Evolutionary conservation across 2,113 vertebrate species (phyloP).

Genomic region (Onychorhynchus coronatus): DNA sequence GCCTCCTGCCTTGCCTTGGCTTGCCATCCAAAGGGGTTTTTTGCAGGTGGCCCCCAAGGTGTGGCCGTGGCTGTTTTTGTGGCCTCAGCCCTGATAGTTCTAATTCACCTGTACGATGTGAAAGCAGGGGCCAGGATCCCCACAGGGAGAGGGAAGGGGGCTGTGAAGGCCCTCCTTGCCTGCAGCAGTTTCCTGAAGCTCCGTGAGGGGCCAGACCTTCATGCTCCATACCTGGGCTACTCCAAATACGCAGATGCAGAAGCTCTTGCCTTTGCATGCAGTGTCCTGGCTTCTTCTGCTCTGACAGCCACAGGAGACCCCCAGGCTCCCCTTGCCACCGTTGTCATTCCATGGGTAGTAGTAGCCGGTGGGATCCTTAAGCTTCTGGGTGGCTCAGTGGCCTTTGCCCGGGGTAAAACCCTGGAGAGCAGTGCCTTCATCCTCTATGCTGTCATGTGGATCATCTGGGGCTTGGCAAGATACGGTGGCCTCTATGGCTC

Average conservation of each 20-base stretch:
- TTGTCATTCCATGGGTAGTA: conserved; percentile 84
- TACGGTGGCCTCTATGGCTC: conserved; percentile 75
- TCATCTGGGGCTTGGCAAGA: conserved; percentile 84
- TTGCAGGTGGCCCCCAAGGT: conserved; percentile 79
- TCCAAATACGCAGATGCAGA: conserved; percentile 87
- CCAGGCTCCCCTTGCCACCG: conserved; percentile 66
- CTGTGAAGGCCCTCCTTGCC: conserved; percentile 65
- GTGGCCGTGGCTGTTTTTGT: conserved; percentile 81
- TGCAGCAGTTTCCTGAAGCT: conserved; percentile 65
- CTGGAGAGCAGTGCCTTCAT: conserved; percentile 86
- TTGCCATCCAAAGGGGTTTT: conserved; percentile 74
- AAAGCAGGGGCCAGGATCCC: conserved; percentile 61
- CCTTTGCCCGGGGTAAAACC: conserved; percentile 86
- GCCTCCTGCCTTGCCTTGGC: conserved; percentile 81
- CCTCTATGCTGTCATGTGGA: conserved; percentile 84
- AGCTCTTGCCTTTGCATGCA: conserved; percentile 80
- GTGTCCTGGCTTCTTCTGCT: conserved; percentile 81
- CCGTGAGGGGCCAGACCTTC: conserved; percentile 68
- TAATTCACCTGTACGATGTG: conserved; percentile 74
- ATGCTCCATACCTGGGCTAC: conserved; percentile 80
- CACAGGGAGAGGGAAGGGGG: conserved; percentile 50
- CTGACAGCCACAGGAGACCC: conserved; percentile 67
- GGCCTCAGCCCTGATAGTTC: conserved; percentile 70
- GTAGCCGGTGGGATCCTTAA: conserved; percentile 82
- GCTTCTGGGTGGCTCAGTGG: conserved; percentile 77